phyloP scores from a whole-genome alignment of 1,140 invertebrate genomes.

The Phymorhynchus buccinoides region DNA sequence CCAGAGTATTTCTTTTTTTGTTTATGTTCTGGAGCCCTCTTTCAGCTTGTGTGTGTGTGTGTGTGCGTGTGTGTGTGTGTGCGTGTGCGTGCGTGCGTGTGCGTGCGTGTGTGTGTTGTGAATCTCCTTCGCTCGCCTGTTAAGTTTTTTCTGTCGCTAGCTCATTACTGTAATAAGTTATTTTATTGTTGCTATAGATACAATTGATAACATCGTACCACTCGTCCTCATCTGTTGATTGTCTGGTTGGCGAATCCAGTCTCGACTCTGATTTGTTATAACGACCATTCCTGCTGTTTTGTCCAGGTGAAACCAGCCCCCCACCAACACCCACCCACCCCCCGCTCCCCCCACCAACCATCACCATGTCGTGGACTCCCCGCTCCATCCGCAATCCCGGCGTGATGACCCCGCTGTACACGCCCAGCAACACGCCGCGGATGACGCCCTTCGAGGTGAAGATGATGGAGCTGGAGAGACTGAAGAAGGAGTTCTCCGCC shows the following conservation, averaged over 20 bases:
- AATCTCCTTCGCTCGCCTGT: no score
- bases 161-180: no score
- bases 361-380: conserved; percentile 20
- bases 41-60: no score
- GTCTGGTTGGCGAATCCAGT: not conserved
- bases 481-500: conserved; percentile 52
- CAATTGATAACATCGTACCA: not conserved
- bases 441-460: conserved; percentile 52
- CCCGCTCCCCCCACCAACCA: not conserved
- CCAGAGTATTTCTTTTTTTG: no score
- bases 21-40: no score
- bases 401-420: not conserved
- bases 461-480: conserved; percentile 52
- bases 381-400: not conserved
- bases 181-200: no score
- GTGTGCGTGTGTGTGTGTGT: not conserved
- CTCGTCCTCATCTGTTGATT: not conserved
- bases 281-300: not conserved
- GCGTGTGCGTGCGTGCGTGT: not conserved
- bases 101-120: conserved; percentile 1
- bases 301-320: not conserved
- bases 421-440: not conserved
- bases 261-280: no score
- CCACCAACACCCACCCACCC: not conserved
- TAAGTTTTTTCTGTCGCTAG: no score